These are phyloP conservation scores for Tetragonula clypearis DNA, from an alignment of 1,140 invertebrate genomes.

Conservation along the genomic window DNA sequence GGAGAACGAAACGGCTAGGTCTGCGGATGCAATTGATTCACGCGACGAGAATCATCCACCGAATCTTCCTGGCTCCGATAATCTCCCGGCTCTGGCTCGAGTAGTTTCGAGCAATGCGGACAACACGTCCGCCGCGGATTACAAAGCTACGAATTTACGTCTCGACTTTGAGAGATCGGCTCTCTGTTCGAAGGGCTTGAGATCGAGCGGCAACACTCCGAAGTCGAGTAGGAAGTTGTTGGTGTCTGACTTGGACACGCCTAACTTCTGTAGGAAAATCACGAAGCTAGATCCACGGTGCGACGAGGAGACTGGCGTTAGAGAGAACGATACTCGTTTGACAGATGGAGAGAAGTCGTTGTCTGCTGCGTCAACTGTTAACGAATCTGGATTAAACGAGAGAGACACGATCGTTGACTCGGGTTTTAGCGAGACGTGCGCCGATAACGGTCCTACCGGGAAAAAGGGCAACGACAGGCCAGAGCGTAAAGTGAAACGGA, in stretches of 20 bases:
- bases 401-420: constrained; percentile 6
- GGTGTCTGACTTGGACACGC: constrained; percentile 73
- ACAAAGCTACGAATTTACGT: constrained; percentile 18
- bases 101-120: not conserved
- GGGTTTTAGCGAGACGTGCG: constrained; percentile 3
- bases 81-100: not conserved
- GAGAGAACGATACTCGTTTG: not conserved
- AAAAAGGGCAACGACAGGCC: constrained; percentile 14
- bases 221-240: constrained; percentile 74
- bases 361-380: not conserved
- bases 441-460: not conserved
- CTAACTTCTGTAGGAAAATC: constrained; percentile 54
- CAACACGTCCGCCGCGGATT: too few species aligned
- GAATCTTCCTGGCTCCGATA: not conserved
- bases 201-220: constrained; percentile 72
- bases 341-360: constrained; percentile 11
- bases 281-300: not conserved
- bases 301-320: not conserved
- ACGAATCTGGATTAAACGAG: not conserved
- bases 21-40: not conserved
- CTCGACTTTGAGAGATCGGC: constrained; percentile 55
- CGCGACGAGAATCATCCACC: constrained; percentile 50
- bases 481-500: constrained; percentile 86
- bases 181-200: constrained; percentile 64
- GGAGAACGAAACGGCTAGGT: constrained; percentile 1